Evolutionary conservation across 2,888 invertebrate species (phyloP), one percentile per base, ranked within the genome.

Genomic region (Spatulosminthurus flaviceps): DNA sequence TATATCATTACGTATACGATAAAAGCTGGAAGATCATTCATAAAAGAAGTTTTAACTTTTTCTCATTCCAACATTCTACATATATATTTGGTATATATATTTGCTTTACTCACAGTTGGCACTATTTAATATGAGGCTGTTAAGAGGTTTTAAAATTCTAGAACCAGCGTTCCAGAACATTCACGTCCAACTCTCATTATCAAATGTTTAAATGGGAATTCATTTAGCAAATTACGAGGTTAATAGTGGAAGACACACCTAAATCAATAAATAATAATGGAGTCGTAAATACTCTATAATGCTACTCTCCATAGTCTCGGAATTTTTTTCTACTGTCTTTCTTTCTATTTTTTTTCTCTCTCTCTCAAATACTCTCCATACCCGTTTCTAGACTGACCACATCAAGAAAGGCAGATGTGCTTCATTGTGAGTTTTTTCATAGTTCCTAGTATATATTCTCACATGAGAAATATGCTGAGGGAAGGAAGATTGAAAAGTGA

Each of bases 231-330:
- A 76, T 76, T 66, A 42, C 64, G 75, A 64, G 64, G 64, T 26
- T 34, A 74, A 61, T 67, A 26, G 74, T 64, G n/a, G 73, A 51
- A 76, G 75, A 76, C 75, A 76, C 75, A 76, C 75, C 75, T 76
- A 76, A 41, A 71, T 76, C 28, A 76, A 76, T 76, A 76, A 76
- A 76, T 76, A 66, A 67, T 76, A 76, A 67, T 76, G 75, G 75
- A 66, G 42, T 67, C 75, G 42, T 76, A 76, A 76, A 76, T 74
- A 43, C 22, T 71, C 42, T 71, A 43, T 24, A 51, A 51, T 51
- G 51, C 51, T 51, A 29, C n/a, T 71, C 41, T 42, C 21, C 26
- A 41, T 22, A 19, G 7, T 42, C 51, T 51, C 51, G 16, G 9
- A 51, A n/a, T n/a, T n/a, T 51, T 19, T 51, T 51, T 51, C 51